Evolutionary conservation across 1,140 invertebrate genomes (phyloP), one percentile per base, ranked within the genome.

Genomic region (Ceratosolen solmsi): DNA sequence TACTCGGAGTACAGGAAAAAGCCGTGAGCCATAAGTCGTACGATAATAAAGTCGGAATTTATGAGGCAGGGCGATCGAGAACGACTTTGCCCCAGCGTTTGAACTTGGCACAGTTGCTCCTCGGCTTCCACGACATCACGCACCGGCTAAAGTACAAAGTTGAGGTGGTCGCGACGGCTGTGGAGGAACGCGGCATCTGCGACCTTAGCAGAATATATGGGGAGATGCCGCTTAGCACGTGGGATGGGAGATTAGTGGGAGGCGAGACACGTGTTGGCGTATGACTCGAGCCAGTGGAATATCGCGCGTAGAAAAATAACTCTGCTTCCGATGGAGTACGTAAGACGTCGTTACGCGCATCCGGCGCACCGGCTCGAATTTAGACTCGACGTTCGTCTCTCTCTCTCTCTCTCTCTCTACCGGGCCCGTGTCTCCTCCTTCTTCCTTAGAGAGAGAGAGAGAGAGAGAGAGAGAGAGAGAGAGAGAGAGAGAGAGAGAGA

Each of bases 281-380:
- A 80, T 86, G 86, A 60, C 83, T 82, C 41, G 17, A 15, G 11
- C n/a, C 0, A n/a, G 7, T 86, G 79, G 86, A 25, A 79, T 20
- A 51, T 60, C 58, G 46, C 71, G 79, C 58, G 68, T 82, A 85
- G 88, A 90, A 92, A 91, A 91, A 90, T 89, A 91, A 90, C 46
- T 30, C 60, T 22, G 41, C 25, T 36, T 38, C 84, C 86, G 87
- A 89, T 88, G 88, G 87, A 90, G 89, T 90, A 89, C 84, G 89
- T 90, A 92, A 91, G 91, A 92, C 87, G 89, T 90, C 91, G 90
- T 92, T 92, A 88, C 73, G 86, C 79, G 84, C 91, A 92, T 91
- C 88, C 88, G 91, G 91, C 76, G 89, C 86, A 83, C 72, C 79
- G 85, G 84, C 84, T 87, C 84, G 86, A 87, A 87, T 87, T 86